Conservation (phyloP, 1,140 invertebrate species). For the Papilio aristodemus region DNA sequence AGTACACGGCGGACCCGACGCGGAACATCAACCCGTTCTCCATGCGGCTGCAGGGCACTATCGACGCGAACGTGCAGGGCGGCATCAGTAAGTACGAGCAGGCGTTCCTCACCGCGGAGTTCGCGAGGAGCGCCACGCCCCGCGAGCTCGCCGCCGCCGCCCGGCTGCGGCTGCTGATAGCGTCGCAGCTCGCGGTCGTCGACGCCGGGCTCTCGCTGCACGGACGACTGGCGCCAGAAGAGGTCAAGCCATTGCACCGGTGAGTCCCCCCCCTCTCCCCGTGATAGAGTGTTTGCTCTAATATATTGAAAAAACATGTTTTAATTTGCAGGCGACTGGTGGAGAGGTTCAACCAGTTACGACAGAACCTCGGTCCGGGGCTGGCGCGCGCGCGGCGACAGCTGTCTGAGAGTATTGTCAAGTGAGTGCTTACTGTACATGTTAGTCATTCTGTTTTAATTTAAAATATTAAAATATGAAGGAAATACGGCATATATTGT, state of each 20-base stretch:
- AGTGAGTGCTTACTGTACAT: constrained; percentile 68
- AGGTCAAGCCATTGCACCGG: constrained; percentile 93
- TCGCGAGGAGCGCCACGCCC: constrained; percentile 81
- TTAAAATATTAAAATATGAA: no score
- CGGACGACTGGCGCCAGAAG: constrained; percentile 89
- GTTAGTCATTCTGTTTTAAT: no score
- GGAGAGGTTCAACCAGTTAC: constrained; percentile 91
- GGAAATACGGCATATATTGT: no score
- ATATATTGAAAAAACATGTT: background rate
- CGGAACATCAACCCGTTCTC: constrained; percentile 94
- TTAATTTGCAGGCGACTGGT: constrained; percentile 83
- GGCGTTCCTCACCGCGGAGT: constrained; percentile 93
- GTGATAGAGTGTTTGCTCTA: no score
- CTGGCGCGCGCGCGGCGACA: constrained; percentile 83
- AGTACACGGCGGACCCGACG: constrained; percentile 89
- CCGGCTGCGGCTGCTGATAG: constrained; percentile 86
- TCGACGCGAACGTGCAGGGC: constrained; percentile 97
- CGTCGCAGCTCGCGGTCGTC: constrained; percentile 89
- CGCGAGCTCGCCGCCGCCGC: constrained; percentile 88
- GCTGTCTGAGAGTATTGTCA: constrained; percentile 88
- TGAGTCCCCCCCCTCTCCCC: constrained; percentile 34
- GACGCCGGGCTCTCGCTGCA: constrained; percentile 91
- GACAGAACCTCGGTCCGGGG: constrained; percentile 84
- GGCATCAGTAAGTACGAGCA: constrained; percentile 97
- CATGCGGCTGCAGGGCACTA: constrained; percentile 95